Base-by-base conservation (phyloP, 2,797 vertebrate species). In the Poeciliopsis infans region DNA sequence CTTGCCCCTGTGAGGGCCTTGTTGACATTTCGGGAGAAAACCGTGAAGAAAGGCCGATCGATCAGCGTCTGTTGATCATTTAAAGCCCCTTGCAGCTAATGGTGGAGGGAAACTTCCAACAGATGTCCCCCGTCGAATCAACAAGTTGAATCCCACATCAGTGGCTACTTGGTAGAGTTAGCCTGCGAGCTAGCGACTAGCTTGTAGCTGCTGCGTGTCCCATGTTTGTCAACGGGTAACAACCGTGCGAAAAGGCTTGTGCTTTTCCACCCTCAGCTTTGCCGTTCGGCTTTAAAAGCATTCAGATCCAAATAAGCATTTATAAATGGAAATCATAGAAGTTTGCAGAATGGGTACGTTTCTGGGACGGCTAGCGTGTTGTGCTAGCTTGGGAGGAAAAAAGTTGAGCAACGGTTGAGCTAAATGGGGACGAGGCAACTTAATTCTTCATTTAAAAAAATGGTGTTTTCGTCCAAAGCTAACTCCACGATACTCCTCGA, bases 81-180 rank as follows among this genome's bases (percentile, higher is more conserved):
- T 94, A 95, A 88, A 87, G 75, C 49, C 53, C 53, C 12, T 7
- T 81, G 33, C 57, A 51, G 82, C 20, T 77, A 86, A 72, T 49
- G 73, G 75, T 11, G 25, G 81, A 66, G 75, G 51, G 20, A 77
- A 87, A 77, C 70, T 69, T 86, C 83, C 87, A 85, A 91, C 90
- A 91, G 85, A 83, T 74, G 87, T 39, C 88, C 83, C 85, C 73
- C 85, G 57, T 64, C 87, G 87, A 92, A 95, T 95, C 96, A 96
- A 96, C 95, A 96, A 95, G 96, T 96, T 94, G 92, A 91, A 91
- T 88, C 93, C 92, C 89, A 91, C 94, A 95, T 95, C 92, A 85
- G 92, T 87, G 85, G 87, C 87, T 88, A 91, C 87, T 78, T 45
- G 18, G 68, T 64, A 20, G 36, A 86, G 83, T 93, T 92, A 92